Base-by-base conservation (phyloP, 2,888 invertebrate genomes). In the Chrysodeixis includens region DNA sequence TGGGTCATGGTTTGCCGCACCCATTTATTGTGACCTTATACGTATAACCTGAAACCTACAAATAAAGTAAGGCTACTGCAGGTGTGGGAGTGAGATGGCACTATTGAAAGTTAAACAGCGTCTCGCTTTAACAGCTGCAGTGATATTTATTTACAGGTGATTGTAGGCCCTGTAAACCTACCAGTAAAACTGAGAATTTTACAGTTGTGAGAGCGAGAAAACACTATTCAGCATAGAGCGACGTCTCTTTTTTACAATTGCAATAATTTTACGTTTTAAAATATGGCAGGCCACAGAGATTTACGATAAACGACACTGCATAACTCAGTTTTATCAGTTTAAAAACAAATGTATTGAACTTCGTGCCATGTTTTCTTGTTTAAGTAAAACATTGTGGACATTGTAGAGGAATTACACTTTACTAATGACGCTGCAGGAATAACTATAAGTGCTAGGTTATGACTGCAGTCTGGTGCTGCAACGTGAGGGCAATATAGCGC, bases 21-120 rank as follows among this genome's bases (percentile, higher is more conserved):
- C 74, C 53, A 68, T 58, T 63, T 54, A 46, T 32, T 56, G 46
- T 63, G 46, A 32, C 76, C 72, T 53, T 65, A 66, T 57, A 22
- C 57, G 66, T 62, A 61, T 62, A 40, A 55, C 53, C 26, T 26
- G 26, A 26, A 26, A 6, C 26, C 26, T 26, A 6, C 26, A 26
- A 4, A 4, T 4, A 26, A 26, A 26, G 6, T 4, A 26, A 26
- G 26, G 6, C 2, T 26, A 26, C 26, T 26, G 26, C 26, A 26
- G 2, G 2, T 26, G 26, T 6, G 26, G 26, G 6, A 26, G 6
- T 2, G 26, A 26, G 26, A 26, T 6, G 6, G 26, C 26, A 26
- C 26, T 26, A 26, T 26, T 4, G 6, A 26, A 6, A 2, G 26
- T 26, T 4, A 4, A 26, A 6, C 26, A 4, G 6, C 26, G 26